Percentiles rank a stretch among this genome's conserved stretches.
These are phyloP conservation scores for Atrichornis clamosus DNA, from an alignment of 2,113 vertebrate species.

Conservation along the genomic window DNA sequence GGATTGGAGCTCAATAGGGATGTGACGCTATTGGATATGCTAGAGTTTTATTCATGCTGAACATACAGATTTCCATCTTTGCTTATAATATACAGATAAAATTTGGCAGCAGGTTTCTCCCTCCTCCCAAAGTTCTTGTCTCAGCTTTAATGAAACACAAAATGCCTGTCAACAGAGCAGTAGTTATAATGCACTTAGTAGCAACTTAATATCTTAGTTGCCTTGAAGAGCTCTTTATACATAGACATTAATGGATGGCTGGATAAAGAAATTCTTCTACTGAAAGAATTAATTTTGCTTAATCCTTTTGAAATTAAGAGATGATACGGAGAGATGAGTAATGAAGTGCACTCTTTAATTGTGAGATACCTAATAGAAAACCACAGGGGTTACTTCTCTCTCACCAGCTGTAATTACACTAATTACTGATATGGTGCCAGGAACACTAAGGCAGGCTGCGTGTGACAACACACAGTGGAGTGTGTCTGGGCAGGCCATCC, in stretches of 20 bases:
- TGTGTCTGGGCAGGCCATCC: not conserved
- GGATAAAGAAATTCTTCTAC: constrained; percentile 57
- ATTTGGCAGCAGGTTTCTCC: not conserved
- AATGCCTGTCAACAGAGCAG: constrained; percentile 23
- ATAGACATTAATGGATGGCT: constrained; percentile 46
- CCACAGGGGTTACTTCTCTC: constrained; percentile 64
- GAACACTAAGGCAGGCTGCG: constrained; percentile 33
- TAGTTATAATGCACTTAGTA: constrained; percentile 33
- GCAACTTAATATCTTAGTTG: constrained; percentile 60
- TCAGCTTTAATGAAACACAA: constrained; percentile 21
- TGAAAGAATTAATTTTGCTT: constrained; percentile 61
- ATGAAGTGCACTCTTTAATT: constrained; percentile 61
- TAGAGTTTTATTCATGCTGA: not conserved
- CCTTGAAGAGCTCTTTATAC: constrained; percentile 51
- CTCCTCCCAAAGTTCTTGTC: not conserved
- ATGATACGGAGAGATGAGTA: constrained; percentile 46
- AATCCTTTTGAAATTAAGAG: constrained; percentile 70
- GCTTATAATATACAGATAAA: not conserved
- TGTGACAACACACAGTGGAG: constrained; percentile 18
- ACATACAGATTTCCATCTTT: not conserved
- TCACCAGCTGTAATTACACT: constrained; percentile 68
- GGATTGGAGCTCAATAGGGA: not conserved
- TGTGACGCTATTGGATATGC: not conserved
- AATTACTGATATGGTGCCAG: constrained; percentile 57
- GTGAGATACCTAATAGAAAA: constrained; percentile 68